A percentile compares a stretch with the other conserved stretches of the same genome.
phyloP scores from a whole-genome alignment of 2,797 vertebrate species.

The Lophius americanus region DNA sequence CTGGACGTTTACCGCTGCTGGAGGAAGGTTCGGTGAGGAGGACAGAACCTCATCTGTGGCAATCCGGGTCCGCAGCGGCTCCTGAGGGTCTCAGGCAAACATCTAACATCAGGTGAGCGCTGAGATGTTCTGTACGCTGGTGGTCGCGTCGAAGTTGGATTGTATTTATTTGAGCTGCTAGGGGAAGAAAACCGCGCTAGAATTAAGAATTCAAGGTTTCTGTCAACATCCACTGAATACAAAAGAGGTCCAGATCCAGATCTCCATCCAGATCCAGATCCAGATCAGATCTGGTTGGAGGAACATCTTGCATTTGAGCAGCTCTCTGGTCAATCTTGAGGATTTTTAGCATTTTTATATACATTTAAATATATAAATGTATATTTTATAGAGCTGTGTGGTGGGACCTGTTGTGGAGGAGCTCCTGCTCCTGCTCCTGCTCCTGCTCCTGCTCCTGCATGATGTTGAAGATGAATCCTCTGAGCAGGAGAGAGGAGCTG shows the following conservation, averaged over 20 bases:
- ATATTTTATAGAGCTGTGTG: background rate
- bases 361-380: too few relatives aligned
- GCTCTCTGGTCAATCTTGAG: background rate
- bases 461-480: conserved; percentile 26
- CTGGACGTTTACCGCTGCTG: conserved; percentile 22
- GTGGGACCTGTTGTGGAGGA: conserved; percentile 26
- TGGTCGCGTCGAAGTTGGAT: too few relatives aligned
- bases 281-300: background rate
- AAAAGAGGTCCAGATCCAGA: too few relatives aligned
- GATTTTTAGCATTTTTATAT: background rate
- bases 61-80: conserved; percentile 44
- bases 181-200: too few relatives aligned
- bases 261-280: too few relatives aligned
- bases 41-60: conserved; percentile 30
- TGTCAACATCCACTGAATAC: too few relatives aligned
- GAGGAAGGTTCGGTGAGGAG: conserved; percentile 45
- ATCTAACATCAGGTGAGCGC: conserved; percentile 55
- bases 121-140: too few relatives aligned
- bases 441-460: conserved; percentile 30
- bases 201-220: too few relatives aligned
- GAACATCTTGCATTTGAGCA: background rate
- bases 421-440: conserved; percentile 11
- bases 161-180: too few relatives aligned
- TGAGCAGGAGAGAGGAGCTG: conserved; percentile 36
- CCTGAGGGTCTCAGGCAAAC: conserved; percentile 54